Base-by-base conservation (phyloP, 1,140 invertebrate species). In the Saccostrea echinata region DNA sequence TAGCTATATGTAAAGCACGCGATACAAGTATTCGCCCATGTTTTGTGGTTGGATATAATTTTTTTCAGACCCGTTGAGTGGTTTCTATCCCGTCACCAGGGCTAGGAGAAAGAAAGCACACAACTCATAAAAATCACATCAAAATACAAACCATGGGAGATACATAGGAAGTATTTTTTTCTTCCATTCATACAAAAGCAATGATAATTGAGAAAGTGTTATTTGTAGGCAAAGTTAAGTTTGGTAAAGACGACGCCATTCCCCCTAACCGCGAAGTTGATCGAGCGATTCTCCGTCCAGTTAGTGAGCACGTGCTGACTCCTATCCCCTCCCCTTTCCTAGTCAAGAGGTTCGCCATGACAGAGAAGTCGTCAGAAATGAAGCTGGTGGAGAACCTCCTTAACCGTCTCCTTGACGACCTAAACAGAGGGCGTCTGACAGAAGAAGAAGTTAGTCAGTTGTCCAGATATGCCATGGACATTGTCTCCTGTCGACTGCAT, bases 241-340 rank as follows among this genome's bases (percentile, higher is more conserved):
- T 86, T 57, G 55, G 80, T 84, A 43, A 52, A n/a, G 64, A 86
- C 33, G 82, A 76, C 27, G 9, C 52, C 16, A 89, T 89, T 84
- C 85, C 85, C 21, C 33, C 52, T 13, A 11, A 33, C 21, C 13
- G 21, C 51, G 43, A 18, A 18, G 51, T 76, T 30, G 84, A 81
- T 18, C 33, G 52, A 35, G 9, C 27, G 6, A 57, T 35, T 1
- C 81, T 89, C 0, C 86, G 85, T 33, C 80, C 90, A 0, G 87
- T 88, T 1, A 16, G 30, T 8, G 90, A 89, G 27, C 90, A 91
- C 68, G 57, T 86, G 13, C 43, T 89, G 33, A 91, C 90, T 1
- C 90, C 90, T 16, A 84, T 82, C 1, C 24, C 88, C 9, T 87
- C 88, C n/a, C 24, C 68, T 21, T 53, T 55, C n/a, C 33, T 80